phyloP scores from a whole-genome alignment of 2,797 vertebrate genomes.

The Uromys caudimaculatus region DNA sequence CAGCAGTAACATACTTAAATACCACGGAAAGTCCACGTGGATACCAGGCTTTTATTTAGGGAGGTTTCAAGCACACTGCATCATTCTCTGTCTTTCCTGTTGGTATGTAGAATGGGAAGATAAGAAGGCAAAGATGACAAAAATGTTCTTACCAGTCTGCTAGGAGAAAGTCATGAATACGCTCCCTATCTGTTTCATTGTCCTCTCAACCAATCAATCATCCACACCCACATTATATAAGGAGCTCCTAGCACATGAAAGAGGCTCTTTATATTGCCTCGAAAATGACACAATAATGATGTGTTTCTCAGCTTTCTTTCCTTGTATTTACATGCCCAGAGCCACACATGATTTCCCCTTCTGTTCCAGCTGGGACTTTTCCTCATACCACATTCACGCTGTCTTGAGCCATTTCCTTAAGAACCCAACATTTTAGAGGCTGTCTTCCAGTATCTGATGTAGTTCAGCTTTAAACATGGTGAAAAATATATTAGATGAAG shows the following conservation, averaged over 20 bases:
- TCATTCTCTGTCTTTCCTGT: not conserved
- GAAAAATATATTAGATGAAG: not conserved
- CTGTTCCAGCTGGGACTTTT: not conserved
- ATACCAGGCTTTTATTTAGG: conserved; percentile 18
- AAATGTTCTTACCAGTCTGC: conserved; percentile 30
- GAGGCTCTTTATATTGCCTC: conserved; percentile 54
- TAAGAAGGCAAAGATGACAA: not conserved
- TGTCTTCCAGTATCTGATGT: conserved; percentile 21
- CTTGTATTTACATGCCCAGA: conserved; percentile 50
- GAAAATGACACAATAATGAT: conserved; percentile 60
- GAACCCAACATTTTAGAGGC: not conserved
- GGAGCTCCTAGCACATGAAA: conserved; percentile 46
- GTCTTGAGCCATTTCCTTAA: conserved; percentile 40
- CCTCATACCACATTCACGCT: not conserved
- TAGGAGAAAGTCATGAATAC: conserved; percentile 13
- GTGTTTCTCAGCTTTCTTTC: conserved; percentile 23
- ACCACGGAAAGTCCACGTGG: conserved; percentile 14
- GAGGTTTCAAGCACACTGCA: conserved; percentile 12
- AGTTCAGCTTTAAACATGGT: conserved; percentile 41
- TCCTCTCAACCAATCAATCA: not conserved
- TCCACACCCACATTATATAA: conserved; percentile 37
- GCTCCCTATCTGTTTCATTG: not conserved
- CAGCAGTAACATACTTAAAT: conserved; percentile 28
- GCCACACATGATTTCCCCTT: conserved; percentile 29
- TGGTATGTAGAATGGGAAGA: not conserved